Evolutionary conservation across 1,140 invertebrate species (phyloP).

Genomic region (Drosophila repletoides): DNA sequence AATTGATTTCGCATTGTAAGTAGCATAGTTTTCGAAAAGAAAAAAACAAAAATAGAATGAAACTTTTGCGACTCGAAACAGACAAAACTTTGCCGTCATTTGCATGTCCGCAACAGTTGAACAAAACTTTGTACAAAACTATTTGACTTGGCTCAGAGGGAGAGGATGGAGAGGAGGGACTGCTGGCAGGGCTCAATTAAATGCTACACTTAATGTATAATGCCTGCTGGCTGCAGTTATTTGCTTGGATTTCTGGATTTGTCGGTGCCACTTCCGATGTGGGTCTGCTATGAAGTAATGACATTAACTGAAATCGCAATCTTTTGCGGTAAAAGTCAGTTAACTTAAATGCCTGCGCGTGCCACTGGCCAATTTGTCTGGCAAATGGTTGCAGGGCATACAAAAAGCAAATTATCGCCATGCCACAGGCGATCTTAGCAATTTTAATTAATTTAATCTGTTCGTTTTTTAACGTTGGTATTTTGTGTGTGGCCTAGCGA

Average conservation of each 20-base stretch:
- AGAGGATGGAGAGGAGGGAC: no score
- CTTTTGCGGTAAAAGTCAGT: slow-evolving; percentile 55
- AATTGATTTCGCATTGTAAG: slow-evolving; percentile 77
- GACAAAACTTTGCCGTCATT: slow-evolving; percentile 62
- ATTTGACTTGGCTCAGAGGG: slow-evolving; percentile 44
- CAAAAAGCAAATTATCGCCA: slow-evolving; percentile 54
- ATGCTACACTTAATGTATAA: slow-evolving; percentile 67
- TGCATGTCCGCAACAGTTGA: slow-evolving; percentile 72
- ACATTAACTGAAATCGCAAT: slow-evolving; percentile 67
- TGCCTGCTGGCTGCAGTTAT: slow-evolving; percentile 14
- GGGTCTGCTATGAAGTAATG: slow-evolving; percentile 33
- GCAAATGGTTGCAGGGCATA: slow-evolving; percentile 7
- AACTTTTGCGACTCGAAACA: slow-evolving; percentile 46
- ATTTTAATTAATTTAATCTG: slow-evolving; percentile 73
- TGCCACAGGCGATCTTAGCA: slow-evolving; percentile 56
- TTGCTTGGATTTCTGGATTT: slow-evolving; percentile 7
- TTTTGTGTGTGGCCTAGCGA: neutral
- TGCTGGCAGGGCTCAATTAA: slow-evolving; percentile 57
- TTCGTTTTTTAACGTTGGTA: slow-evolving; percentile 12
- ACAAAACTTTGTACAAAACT: slow-evolving; percentile 55
- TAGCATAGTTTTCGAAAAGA: slow-evolving; percentile 49
- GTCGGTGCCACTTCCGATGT: slow-evolving; percentile 55
- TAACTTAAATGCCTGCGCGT: slow-evolving; percentile 59
- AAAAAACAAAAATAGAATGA: slow-evolving; percentile 52
- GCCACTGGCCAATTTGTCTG: slow-evolving; percentile 62